Conservation (phyloP, 2,888 invertebrate species). For the Prosopocoilus inquinatus region DNA sequence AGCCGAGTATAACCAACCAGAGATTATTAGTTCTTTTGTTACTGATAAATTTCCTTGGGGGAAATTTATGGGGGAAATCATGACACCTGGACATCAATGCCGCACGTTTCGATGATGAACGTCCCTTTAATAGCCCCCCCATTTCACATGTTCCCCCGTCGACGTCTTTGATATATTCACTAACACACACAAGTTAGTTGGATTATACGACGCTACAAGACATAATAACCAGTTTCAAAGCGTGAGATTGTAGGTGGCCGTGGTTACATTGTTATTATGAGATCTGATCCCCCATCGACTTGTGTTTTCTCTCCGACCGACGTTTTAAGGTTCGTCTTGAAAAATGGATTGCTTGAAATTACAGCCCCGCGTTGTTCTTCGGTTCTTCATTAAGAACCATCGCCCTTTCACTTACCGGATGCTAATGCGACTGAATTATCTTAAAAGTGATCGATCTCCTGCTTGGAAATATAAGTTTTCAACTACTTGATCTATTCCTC, state of each 20-base stretch:
- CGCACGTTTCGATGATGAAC: constrained; percentile 38
- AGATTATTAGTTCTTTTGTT: too few species aligned
- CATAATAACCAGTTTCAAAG: constrained; percentile 39
- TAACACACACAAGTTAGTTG: constrained; percentile 2
- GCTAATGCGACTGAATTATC: too few species aligned
- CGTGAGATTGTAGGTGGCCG: constrained; percentile 46
- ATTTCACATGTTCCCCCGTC: constrained; percentile 33
- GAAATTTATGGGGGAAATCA: constrained; percentile 30
- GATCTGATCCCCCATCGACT: constrained; percentile 2
- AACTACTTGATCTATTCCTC: too few species aligned
- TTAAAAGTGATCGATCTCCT: too few species aligned
- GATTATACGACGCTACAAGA: constrained; percentile 18
- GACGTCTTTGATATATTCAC: constrained; percentile 10
- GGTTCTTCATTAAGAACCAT: too few species aligned
- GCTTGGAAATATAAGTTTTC: too few species aligned
- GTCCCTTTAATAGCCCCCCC: constrained; percentile 40
- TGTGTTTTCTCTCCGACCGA: constrained; percentile 5
- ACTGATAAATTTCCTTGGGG: background rate
- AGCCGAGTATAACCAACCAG: too few species aligned
- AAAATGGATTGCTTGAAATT: constrained; percentile 5
- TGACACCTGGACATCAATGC: constrained; percentile 39
- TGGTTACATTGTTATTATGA: constrained; percentile 18
- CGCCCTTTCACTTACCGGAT: too few species aligned
- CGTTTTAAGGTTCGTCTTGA: constrained; percentile 4
- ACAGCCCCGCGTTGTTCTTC: background rate